Base-by-base conservation (phyloP, 2,113 vertebrate genomes). In the Gasterosteus aculeatus region DNA sequence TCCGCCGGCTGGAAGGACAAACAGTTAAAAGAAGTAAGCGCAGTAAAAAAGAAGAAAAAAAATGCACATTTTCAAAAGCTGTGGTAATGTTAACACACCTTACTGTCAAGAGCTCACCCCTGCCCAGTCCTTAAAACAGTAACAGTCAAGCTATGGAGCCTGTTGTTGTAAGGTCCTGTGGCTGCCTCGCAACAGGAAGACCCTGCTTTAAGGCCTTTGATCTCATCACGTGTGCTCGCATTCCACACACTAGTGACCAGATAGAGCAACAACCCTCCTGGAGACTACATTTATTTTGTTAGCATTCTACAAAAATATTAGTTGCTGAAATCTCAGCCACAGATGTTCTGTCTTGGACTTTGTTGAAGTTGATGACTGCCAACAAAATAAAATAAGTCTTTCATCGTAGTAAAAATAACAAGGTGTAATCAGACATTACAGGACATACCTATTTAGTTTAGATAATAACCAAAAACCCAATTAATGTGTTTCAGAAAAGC, bases 201-300 rank as follows among this genome's bases (percentile, higher is more conserved):
- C 62, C 22, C 84, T 49, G 77, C 63, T 64, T 31, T 16, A 49
- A 87, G 85, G 58, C 41, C 75, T 85, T 86, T 89, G 87, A 91
- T 89, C 88, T 83, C 68, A 81, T 89, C 87, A 89, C 84, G 78
- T 84, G 83, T 44, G 33, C 72, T 58, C 35, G 46, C 71, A 58
- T 16, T 42, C 46, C 35, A 70, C 82, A 84, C 29, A 69, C 10
- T 39, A 82, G 39, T 80, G 70, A 47, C 60, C 53, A 35, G 38
- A 44, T 35, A 64, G 56, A 44, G n/a, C 49, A 69, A 51, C 29
- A 61, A 47, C 22, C 57, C 41, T 31, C 54, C 22, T n/a, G 41
- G 4, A 68, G 10, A 26, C 14, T 2, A 61, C 16, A 54, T 8
- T 22, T 12, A 59, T 58, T 58, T 31, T 35, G 22, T 62, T 62